Evolutionary conservation across 2,113 vertebrate species (phyloP).

Genomic region (Illadopsis cleaveri): DNA sequence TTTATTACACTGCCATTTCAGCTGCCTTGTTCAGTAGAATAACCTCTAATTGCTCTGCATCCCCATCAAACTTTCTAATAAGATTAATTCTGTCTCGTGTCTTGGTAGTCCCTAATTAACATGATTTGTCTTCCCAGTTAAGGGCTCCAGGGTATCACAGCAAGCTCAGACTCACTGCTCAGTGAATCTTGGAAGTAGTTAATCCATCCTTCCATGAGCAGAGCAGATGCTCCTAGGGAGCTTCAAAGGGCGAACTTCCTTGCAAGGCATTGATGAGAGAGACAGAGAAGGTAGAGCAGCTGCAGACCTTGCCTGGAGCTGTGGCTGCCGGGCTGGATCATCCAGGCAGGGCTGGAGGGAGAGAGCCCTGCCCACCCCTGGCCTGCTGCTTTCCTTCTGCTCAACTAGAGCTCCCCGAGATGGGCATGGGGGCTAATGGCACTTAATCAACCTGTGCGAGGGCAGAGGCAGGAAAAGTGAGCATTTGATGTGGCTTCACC

Average conservation of each 20-base stretch:
- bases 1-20: neutral
- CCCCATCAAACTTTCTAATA: constrained; percentile 2
- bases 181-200: neutral
- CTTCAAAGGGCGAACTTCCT: neutral
- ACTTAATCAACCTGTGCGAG: neutral
- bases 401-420: neutral
- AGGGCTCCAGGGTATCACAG: neutral
- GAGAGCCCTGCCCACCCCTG: neutral
- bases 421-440: neutral
- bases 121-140: constrained; percentile 18
- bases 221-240: neutral
- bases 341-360: neutral
- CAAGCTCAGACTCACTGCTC: neutral
- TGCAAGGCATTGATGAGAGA: neutral
- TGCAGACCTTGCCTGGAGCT: neutral
- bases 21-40: neutral
- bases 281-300: neutral
- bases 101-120: constrained; percentile 35
- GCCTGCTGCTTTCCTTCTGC: neutral
- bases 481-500: neutral
- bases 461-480: neutral
- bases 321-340: neutral
- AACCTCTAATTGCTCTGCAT: neutral
- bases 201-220: neutral
- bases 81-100: constrained; percentile 21